Evolutionary conservation across 2,797 vertebrate genomes (phyloP).

Genomic region (Ptychadena robeensis): DNA sequence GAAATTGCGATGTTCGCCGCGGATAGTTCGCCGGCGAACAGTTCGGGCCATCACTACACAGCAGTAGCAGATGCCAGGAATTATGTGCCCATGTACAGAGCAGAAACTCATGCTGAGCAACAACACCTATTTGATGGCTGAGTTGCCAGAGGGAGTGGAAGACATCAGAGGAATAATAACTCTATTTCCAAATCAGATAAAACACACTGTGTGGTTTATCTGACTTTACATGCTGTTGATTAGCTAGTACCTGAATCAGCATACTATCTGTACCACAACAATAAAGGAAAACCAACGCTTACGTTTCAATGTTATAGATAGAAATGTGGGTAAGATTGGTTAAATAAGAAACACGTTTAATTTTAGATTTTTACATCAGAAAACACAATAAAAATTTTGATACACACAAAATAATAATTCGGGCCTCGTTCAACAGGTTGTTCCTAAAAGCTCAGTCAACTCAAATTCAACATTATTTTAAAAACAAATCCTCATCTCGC

Average conservation of each 20-base stretch:
- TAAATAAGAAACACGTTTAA: not conserved
- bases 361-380: too few relatives aligned
- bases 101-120: slow-evolving; percentile 31
- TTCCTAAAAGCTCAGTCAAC: too few relatives aligned
- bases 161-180: slow-evolving; percentile 29
- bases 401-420: too few relatives aligned
- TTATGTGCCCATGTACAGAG: slow-evolving; percentile 29
- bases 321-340: not conserved
- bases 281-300: slow-evolving; percentile 5
- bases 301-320: not conserved
- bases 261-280: not conserved
- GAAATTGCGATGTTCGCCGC: too few relatives aligned
- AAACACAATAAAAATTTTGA: too few relatives aligned
- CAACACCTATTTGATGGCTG: slow-evolving; percentile 42
- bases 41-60: too few relatives aligned
- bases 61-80: slow-evolving; percentile 35
- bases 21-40: too few relatives aligned
- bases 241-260: slow-evolving; percentile 9
- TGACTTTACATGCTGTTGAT: slow-evolving; percentile 30
- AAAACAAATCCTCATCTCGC: too few relatives aligned
- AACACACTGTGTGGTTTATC: slow-evolving; percentile 13
- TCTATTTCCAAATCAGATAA: slow-evolving; percentile 36
- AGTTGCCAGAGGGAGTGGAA: slow-evolving; percentile 2
- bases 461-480: too few relatives aligned
- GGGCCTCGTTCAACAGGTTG: too few relatives aligned